Base-by-base conservation (phyloP, 2,113 vertebrate genomes). In the Cyanoderma ruficeps region DNA sequence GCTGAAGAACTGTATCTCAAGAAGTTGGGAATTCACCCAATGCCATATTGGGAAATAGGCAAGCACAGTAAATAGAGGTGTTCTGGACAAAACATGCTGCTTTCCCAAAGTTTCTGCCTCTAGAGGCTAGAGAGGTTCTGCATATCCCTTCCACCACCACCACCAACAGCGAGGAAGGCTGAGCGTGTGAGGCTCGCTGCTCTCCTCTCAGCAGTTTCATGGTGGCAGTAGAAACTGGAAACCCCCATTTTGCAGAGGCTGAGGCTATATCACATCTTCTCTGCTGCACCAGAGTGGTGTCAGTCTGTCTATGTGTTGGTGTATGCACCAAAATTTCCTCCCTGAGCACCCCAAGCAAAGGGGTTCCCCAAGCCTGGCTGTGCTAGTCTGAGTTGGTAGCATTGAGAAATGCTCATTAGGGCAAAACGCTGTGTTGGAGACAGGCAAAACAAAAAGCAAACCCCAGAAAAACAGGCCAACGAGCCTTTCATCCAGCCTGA, bases 161-260 rank as follows among this genome's bases (percentile, higher is more conserved):
- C 33, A 61, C 11, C 7, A 11, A 3, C 28, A 28, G 30, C 0
- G 0, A 31, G 19, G 24, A 14, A 60, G 24, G 15, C 11, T 27
- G 37, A 72, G 16, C 0, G 0, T 2, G 6, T 24, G 21, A 30
- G 28, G 6, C 37, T 60, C 1, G 0, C 28, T 61, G 15, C 6
- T 7, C 8, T 72, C 19, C 30, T 50, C 1, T 0, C 13, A 67
- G 65, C 19, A 23, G 23, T 41, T 86, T 76, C 0, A 0, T 22
- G 13, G 24, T 56, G 41, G 10, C 8, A 46, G 5, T 3, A n/a
- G 64, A 13, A 56, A 41, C 17, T 65, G 11, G 8, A 87, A 95
- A 33, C 2, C 2, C 49, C 52, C 30, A 33, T 47, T 70, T 47
- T 23, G n/a, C 7, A 8, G 14, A 46, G 12, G 16, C 7, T 61